Conservation (phyloP, 2,113 vertebrate species). For the Porphyrio hochstetteri region DNA sequence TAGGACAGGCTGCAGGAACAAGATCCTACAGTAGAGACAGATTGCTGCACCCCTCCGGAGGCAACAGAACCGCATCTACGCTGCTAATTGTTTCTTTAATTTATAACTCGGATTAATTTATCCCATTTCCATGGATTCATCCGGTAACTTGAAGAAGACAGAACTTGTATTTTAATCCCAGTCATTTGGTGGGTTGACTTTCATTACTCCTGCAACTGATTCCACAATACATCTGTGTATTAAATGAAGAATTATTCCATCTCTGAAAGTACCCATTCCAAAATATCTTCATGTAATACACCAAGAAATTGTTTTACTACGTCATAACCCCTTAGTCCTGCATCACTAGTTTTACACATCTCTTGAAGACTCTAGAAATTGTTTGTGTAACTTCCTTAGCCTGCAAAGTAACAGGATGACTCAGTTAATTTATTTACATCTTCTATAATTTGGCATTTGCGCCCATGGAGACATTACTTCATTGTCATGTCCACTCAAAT, state of each 20-base stretch:
- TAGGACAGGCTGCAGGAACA: not conserved
- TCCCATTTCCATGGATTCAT: not conserved
- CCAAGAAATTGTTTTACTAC: not conserved
- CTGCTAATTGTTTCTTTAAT: not conserved
- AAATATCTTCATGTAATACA: not conserved
- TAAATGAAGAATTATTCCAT: not conserved
- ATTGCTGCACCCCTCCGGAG: not conserved
- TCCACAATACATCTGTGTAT: not conserved
- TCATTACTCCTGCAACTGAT: not conserved
- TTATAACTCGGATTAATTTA: not conserved
- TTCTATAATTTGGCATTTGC: slow-evolving; percentile 46
- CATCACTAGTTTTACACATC: not conserved
- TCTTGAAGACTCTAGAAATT: slow-evolving; percentile 17
- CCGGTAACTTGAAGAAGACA: not conserved
- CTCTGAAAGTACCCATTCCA: not conserved
- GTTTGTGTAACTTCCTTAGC: not conserved
- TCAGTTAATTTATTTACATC: slow-evolving; percentile 49
- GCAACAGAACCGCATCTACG: not conserved
- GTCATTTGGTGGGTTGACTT: not conserved
- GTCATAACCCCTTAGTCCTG: not conserved
- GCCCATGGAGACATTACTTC: slow-evolving; percentile 28
- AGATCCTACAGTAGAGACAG: not conserved
- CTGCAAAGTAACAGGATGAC: not conserved
- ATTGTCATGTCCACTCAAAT: slow-evolving; percentile 36
- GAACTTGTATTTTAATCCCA: not conserved